Evolutionary conservation across 2,113 vertebrate species (phyloP), one percentile per base, ranked within the genome.

Genomic region (Cyphomyrus discorhynchus): DNA sequence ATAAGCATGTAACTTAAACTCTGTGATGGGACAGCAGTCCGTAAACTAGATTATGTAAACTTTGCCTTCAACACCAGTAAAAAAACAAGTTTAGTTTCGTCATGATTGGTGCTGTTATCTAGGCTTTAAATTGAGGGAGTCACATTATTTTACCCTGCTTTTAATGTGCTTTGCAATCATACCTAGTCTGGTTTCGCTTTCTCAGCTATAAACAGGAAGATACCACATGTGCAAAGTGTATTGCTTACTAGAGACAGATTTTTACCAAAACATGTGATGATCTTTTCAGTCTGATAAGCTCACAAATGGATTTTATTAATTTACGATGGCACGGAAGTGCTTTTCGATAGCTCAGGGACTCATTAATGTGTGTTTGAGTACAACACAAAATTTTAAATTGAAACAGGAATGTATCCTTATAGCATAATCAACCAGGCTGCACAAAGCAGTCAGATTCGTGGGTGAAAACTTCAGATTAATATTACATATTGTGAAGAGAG

Each of bases 211-310:
- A 80, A 19, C 88, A 53, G 46, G 21, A 62, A 45, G 49, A 89
- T 58, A 13, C 10, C 53, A 45, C 53, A 53, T 53, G 27, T 45
- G 88, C 88, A 35, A 85, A 66, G 80, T n/a, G 35, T 62, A 31
- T 56, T 56, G 77, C 17, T 82, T 50, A 52, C 84, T 17, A 52
- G 45, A 35, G 53, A 47, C 11, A 52, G 83, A 50, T 45, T 70
- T 90, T 90, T 74, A 70, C 56, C 27, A 83, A 66, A 87, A 56
- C 46, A 58, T n/a, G 31, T 74, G 46, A 52, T 86, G 66, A 31
- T 82, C 21, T 90, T 90, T 90, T 52, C 46, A 86, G 84, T 53
- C 62, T 74, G 83, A n/a, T 47, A 45, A 21, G 56, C 19, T 58
- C 24, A 2, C 24, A 31, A 35, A 86, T 7, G 84, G n/a, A 42